Conservation (phyloP, 2,888 invertebrate genomes). For the Ormia ochracea region DNA sequence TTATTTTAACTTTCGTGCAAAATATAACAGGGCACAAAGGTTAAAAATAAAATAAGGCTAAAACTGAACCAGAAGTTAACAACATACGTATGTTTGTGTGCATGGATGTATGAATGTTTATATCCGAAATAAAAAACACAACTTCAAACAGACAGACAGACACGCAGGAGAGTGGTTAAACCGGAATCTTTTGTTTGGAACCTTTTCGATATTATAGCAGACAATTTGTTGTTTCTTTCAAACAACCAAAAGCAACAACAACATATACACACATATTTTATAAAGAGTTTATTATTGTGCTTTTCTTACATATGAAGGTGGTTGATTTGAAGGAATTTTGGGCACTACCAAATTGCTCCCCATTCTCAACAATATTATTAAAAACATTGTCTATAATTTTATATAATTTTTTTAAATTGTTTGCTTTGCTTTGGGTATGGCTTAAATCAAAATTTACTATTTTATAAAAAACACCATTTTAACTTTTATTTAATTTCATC, state of each 20-base stretch:
- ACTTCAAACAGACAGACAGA: constrained; percentile 26
- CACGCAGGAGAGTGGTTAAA: constrained; percentile 56
- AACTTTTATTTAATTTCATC: neutral
- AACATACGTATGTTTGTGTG: too few relatives aligned
- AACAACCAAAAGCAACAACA: constrained; percentile 24
- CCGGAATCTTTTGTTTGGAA: constrained; percentile 55
- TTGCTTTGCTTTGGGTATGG: neutral
- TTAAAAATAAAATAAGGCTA: neutral
- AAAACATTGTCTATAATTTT: too few relatives aligned
- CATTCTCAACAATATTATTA: too few relatives aligned
- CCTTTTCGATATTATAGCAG: constrained; percentile 28
- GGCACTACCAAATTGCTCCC: neutral
- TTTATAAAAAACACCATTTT: constrained; percentile 3
- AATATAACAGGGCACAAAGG: constrained; percentile 47
- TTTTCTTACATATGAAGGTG: constrained; percentile 30
- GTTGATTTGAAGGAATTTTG: constrained; percentile 45
- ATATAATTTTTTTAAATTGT: neutral
- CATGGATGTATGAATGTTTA: too few relatives aligned
- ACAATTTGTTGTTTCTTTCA: constrained; percentile 32
- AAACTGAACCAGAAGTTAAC: constrained; percentile 22
- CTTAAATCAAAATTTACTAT: neutral
- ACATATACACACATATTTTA: neutral
- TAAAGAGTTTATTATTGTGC: constrained; percentile 10
- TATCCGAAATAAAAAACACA: constrained; percentile 1
- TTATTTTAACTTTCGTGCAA: constrained; percentile 60